Percentiles rank a stretch among this genome's conserved stretches.
These are phyloP conservation scores for Encarsia formosa DNA, from an alignment of 2,888 invertebrate species.

Conservation along the genomic window DNA sequence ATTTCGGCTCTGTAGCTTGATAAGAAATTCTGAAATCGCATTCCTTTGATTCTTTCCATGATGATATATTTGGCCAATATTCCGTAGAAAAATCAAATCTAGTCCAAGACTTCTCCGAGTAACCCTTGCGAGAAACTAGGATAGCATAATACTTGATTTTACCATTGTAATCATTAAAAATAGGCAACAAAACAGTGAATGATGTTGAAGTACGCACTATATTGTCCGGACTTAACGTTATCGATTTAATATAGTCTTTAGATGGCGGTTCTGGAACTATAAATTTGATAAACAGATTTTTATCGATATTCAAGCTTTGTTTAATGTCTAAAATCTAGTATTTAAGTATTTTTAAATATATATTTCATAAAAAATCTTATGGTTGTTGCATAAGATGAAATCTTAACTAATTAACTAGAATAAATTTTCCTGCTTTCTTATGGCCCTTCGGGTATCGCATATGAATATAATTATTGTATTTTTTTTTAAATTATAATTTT, in stretches of 20 bases:
- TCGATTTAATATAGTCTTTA: conserved; percentile 35
- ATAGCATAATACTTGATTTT: conserved; percentile 40
- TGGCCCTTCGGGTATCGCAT: no score
- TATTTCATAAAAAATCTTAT: no score
- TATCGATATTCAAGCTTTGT: no score
- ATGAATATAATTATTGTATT: no score
- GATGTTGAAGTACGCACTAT: conserved; percentile 37
- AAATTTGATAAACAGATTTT: no score
- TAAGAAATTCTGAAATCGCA: conserved; percentile 39
- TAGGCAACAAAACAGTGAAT: conserved; percentile 39
- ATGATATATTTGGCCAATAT: conserved; percentile 36
- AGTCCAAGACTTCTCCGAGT: not conserved
- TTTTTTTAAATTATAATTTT: no score
- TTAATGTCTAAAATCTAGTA: no score
- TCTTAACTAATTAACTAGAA: no score
- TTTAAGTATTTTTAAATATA: no score
- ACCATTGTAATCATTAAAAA: conserved; percentile 39
- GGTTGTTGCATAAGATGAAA: no score
- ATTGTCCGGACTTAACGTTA: conserved; percentile 39
- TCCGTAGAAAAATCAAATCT: conserved; percentile 26
- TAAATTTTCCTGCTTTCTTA: no score
- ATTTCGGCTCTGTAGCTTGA: conserved; percentile 37
- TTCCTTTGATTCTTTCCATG: conserved; percentile 42
- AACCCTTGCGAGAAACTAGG: conserved; percentile 37
- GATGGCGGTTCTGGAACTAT: conserved; percentile 40